phyloP scores from a whole-genome alignment of 2,888 invertebrate genomes.

The Scaptomyza parva region DNA sequence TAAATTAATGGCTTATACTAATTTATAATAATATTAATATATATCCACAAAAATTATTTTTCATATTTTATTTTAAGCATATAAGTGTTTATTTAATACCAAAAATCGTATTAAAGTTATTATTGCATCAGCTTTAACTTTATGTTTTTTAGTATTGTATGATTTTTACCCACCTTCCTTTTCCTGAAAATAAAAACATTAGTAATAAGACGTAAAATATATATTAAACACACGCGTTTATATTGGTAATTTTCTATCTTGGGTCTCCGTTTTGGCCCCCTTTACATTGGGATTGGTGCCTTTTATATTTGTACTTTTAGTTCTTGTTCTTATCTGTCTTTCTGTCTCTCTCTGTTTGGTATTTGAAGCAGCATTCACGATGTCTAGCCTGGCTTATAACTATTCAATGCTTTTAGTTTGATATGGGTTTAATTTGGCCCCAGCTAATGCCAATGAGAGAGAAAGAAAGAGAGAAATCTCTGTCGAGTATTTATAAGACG shows the following conservation, averaged over 20 bases:
- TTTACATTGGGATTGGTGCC: slow-evolving; percentile 8
- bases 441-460: background rate
- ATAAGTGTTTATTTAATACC: too few species aligned
- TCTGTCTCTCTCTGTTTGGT: slow-evolving; percentile 25
- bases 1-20: too few species aligned
- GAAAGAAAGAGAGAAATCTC: background rate
- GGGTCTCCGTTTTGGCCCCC: background rate
- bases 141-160: too few species aligned
- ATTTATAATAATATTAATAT: too few species aligned
- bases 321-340: slow-evolving; percentile 2
- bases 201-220: too few species aligned
- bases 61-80: too few species aligned
- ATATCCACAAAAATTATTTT: too few species aligned
- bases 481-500: slow-evolving; percentile 13
- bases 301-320: slow-evolving; percentile 17
- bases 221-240: too few species aligned
- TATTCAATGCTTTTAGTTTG: slow-evolving; percentile 71
- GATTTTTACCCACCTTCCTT: too few species aligned
- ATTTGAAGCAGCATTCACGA: slow-evolving; percentile 26
- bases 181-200: too few species aligned
- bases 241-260: background rate
- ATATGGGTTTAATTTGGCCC: slow-evolving; percentile 64
- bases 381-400: slow-evolving; percentile 64
- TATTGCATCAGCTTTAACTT: too few species aligned
- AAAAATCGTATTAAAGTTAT: too few species aligned